Conservation (phyloP, 2,888 invertebrate species). For the Melinopterus prodromus region DNA sequence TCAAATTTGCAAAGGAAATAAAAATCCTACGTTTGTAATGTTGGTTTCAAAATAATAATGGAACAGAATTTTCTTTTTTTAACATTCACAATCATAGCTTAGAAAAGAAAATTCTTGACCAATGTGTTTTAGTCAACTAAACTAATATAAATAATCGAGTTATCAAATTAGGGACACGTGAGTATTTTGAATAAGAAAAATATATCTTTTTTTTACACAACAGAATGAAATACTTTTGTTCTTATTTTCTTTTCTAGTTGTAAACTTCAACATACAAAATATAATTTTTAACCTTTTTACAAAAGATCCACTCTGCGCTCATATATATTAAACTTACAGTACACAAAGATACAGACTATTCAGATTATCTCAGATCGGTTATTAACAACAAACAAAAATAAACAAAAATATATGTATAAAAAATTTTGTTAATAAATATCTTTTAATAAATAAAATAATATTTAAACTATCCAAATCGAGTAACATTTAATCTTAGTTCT, state of each 20-base stretch:
- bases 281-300: background rate
- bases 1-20: background rate
- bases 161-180: background rate
- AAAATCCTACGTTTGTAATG: background rate
- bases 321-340: background rate
- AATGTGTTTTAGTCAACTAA: background rate
- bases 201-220: background rate
- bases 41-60: background rate
- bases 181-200: background rate
- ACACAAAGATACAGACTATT: slow-evolving; percentile 4
- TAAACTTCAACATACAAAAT: background rate
- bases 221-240: background rate
- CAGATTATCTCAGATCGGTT: slow-evolving; percentile 4
- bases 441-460: slow-evolving; percentile 12
- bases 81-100: background rate
- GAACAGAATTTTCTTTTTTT: background rate
- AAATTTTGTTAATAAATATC: slow-evolving; percentile 4
- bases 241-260: background rate
- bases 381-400: slow-evolving; percentile 4
- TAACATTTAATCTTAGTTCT: background rate
- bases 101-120: background rate
- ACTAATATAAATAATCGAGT: background rate
- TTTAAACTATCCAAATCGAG: slow-evolving; percentile 8
- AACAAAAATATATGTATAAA: background rate
- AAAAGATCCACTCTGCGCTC: background rate